Base-by-base conservation (phyloP, 2,888 invertebrate genomes). In the Mythimna impura region DNA sequence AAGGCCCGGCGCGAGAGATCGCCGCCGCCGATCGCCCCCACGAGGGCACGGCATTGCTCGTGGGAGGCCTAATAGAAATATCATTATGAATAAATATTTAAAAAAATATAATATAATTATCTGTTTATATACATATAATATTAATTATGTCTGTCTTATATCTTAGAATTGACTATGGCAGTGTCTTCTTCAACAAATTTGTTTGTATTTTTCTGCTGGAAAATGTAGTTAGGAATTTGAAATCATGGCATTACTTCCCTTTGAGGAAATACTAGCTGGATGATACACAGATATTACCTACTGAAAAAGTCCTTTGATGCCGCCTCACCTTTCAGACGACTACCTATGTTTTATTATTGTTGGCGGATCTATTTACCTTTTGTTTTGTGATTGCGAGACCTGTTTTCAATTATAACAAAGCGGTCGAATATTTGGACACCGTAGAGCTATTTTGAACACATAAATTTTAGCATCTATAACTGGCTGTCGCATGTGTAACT, bases 271-370 rank as follows among this genome's bases (percentile, higher is more conserved):
- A 30, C 36, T 10, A 30, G 7, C 3, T n/a, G 36, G 20, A 22
- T 30, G 3, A 7, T 25, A 2, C 40, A 57, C 22, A 40, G 20
- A 3, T 22, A 7, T 57, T 47, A 47, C 17, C 47, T 40, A 40
- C 47, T 50, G 6, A 57, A 63, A 57, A 62, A 67, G 57, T 6
- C 22, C 73, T 73, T 73, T 73, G 64, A 73, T 12, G 9, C 40
- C 22, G 40, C 10, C 0, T 58, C 50, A 20, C 22, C 12, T 50
- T 64, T 58, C 64, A 64, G 14, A 12, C 40, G n/a, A 50, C 30
- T 12, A n/a, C n/a, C n/a, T n/a, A 20, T 55, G 66, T 66, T 69
- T 36, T 43, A 55, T 54, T 40, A 22, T 34, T 65, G 12, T 73
- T 36, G 36, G 66, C 0, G 14, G 14, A 52, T 75, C 43, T 60